Percentiles rank a stretch among this genome's conserved stretches.
phyloP scores from a whole-genome alignment of 2,888 invertebrate species.

The Drosophila seclusa region DNA sequence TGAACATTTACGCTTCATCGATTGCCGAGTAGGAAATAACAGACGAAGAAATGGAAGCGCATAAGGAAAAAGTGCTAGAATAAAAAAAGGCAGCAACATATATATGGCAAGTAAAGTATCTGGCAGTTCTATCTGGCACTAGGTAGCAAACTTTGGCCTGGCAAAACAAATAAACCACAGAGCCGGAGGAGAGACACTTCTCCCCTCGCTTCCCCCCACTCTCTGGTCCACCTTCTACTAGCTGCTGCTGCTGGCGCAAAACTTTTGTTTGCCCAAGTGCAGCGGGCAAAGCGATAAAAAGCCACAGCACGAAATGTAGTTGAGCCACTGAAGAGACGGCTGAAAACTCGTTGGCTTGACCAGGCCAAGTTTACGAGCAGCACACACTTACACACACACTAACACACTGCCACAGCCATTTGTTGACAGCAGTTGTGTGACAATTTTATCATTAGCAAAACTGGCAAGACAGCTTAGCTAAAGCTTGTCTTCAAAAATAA shows the following conservation, averaged over 20 bases:
- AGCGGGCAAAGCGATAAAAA: conserved; percentile 67
- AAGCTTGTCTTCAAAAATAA: neutral
- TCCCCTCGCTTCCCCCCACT: neutral
- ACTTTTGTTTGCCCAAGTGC: conserved; percentile 79
- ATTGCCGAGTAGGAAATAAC: conserved; percentile 57
- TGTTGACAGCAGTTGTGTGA: conserved; percentile 43
- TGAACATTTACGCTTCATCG: conserved; percentile 82
- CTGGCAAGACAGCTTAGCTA: conserved; percentile 17
- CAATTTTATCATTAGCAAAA: conserved; percentile 63
- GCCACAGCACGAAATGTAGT: conserved; percentile 54
- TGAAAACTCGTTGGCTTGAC: conserved; percentile 50
- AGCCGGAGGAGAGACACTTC: conserved; percentile 8
- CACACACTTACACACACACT: conserved; percentile 14
- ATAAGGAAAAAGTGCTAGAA: conserved; percentile 1
- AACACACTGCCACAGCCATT: conserved; percentile 16
- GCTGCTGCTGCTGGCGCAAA: conserved; percentile 40
- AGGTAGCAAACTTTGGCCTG: conserved; percentile 75
- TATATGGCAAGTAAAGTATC: conserved; percentile 55
- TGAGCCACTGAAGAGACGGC: conserved; percentile 45
- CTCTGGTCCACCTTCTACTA: neutral
- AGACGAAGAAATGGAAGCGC: conserved; percentile 1
- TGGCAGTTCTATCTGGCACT: conserved; percentile 50
- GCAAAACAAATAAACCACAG: conserved; percentile 78
- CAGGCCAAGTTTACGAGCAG: conserved; percentile 60
- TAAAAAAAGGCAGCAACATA: conserved; percentile 4